Base-by-base conservation (phyloP, 2,113 vertebrate species). In the Heterotilapia buettikoferi region DNA sequence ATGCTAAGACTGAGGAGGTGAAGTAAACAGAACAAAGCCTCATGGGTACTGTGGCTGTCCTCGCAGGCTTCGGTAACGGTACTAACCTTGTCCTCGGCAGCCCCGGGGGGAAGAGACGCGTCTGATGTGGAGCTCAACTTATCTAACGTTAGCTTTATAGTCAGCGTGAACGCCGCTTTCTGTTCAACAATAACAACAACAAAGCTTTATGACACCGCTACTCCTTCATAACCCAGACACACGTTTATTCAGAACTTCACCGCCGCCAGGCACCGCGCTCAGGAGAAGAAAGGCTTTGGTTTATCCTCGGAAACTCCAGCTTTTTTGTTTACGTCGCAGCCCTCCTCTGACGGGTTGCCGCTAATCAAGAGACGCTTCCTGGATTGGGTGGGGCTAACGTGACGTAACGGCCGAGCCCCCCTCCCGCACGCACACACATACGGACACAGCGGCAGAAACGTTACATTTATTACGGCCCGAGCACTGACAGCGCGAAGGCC, bases 21-120 rank as follows among this genome's bases (percentile, higher is more conserved):
- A 80, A 59, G 81, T 57, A 52, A 83, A 90, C 84, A 82, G 1
- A 89, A 56, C 68, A 87, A 57, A 83, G 78, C 26, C 68, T 84
- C 26, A 2, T 40, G 54, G 52, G 45, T n/a, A 4, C 38, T 6
- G 7, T 8, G 47, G 8, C 21, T 38, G 36, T 29, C 31, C 5
- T 29, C 47, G 12, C 33, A 18, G 47, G 26, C 47, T 8, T 53
- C 16, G 11, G 24, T 6, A 5, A 73, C 29, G 82, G 26, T 68
- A 93, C 91, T 94, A 45, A 93, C 94, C 93, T 93, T 26, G 13
- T 18, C 5, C 21, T 10, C 85, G 40, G 53, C 33, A 24, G 83
- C 45, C 11, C 31, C 21, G 6, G 50, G 16, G 10, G 21, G 45
- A 5, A 57, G n/a, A 79, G 9, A 38, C 7, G 16, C 5, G 43